Conservation (phyloP, 2,797 vertebrate genomes). For the Podarcis lilfordi region DNA sequence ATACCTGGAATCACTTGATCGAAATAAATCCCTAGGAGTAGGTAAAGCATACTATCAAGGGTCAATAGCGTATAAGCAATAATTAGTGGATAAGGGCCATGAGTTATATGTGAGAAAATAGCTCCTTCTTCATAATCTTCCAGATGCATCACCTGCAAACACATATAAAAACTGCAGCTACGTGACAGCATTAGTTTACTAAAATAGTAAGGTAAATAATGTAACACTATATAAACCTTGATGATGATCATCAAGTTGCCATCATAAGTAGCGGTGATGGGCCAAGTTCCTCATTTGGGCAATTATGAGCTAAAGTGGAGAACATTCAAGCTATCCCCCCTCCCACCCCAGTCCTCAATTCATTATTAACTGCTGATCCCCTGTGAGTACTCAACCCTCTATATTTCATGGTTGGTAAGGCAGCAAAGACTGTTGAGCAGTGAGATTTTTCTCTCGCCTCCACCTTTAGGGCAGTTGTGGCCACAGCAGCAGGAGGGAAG, state of each 20-base stretch:
- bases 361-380: not conserved
- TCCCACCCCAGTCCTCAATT: not conserved
- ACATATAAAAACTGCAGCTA: not conserved
- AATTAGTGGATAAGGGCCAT: slow-evolving; percentile 89
- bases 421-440: too few species aligned
- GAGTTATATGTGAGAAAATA: slow-evolving; percentile 83
- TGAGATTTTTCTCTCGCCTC: too few species aligned
- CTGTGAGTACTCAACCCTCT: not conserved
- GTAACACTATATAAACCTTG: not conserved
- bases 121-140: slow-evolving; percentile 93
- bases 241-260: not conserved
- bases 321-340: not conserved
- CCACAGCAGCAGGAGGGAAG: not conserved
- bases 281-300: not conserved
- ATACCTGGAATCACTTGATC: slow-evolving; percentile 95
- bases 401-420: not conserved
- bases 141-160: slow-evolving; percentile 90
- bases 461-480: not conserved
- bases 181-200: too few species aligned
- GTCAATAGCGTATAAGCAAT: slow-evolving; percentile 85
- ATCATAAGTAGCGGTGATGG: not conserved
- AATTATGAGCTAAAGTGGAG: not conserved
- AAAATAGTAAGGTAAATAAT: accelerated
- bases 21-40: slow-evolving; percentile 90
- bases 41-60: slow-evolving; percentile 90